Conservation (phyloP, 2,113 vertebrate genomes). For the Sphyrna mokarran region DNA sequence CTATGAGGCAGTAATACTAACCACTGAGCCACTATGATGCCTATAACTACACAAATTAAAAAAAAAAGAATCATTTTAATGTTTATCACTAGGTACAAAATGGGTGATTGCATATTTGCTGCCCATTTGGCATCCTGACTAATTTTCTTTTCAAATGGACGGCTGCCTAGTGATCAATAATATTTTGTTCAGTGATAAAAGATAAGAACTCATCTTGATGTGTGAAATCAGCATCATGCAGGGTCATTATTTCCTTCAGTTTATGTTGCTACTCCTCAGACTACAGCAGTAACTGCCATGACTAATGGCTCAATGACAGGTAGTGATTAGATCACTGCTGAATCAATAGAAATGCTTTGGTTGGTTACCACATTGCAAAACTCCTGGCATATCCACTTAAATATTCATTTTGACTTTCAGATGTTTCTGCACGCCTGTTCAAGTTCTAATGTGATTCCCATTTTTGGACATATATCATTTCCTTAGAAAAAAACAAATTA, state of each 20-base stretch:
- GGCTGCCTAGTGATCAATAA: neutral
- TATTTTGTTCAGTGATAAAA: neutral
- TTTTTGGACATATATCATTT: neutral
- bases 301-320: slow-evolving; percentile 26
- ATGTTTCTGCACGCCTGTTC: neutral
- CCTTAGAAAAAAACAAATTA: neutral
- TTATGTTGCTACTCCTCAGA: neutral
- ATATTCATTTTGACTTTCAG: slow-evolving; percentile 1
- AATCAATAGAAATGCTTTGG: slow-evolving; percentile 33
- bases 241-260: neutral
- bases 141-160: neutral
- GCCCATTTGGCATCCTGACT: neutral
- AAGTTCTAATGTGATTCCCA: too few species aligned
- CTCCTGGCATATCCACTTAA: slow-evolving; percentile 10
- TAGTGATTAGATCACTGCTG: slow-evolving; percentile 28
- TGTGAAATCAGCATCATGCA: slow-evolving; percentile 20
- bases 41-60: too few species aligned
- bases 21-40: too few species aligned
- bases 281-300: slow-evolving; percentile 15
- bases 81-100: neutral
- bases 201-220: neutral
- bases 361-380: slow-evolving; percentile 23
- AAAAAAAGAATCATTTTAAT: neutral
- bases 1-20: too few species aligned
- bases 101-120: neutral